phyloP scores from a whole-genome alignment of 2,113 vertebrate genomes.

The Perca flavescens region DNA sequence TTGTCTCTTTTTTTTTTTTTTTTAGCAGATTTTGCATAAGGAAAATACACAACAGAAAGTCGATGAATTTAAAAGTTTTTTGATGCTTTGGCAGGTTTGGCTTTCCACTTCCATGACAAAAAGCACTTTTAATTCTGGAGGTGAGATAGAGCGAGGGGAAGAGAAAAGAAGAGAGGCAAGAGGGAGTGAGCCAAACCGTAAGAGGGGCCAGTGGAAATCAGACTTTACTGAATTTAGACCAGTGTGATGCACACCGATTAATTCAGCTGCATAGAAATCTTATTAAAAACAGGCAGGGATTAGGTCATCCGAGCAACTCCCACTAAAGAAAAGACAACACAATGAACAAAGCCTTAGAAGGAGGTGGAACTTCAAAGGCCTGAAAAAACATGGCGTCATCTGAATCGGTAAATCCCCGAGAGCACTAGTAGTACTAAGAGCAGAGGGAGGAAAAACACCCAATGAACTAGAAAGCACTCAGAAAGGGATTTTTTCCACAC shows the following conservation, averaged over 20 bases:
- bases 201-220: slow-evolving; percentile 44
- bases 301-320: slow-evolving; percentile 33
- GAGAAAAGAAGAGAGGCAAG: neutral
- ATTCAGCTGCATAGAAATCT: slow-evolving; percentile 24
- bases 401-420: slow-evolving; percentile 11
- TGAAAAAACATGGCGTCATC: slow-evolving; percentile 7
- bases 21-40: too few species aligned
- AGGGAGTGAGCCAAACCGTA: slow-evolving; percentile 5
- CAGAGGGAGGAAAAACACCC: neutral
- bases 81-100: slow-evolving; percentile 40
- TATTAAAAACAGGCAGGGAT: slow-evolving; percentile 36
- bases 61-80: slow-evolving; percentile 33
- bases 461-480: neutral
- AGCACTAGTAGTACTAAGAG: neutral
- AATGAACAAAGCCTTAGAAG: slow-evolving; percentile 31
- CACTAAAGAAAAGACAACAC: neutral
- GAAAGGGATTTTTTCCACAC: neutral
- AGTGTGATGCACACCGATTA: slow-evolving; percentile 26
- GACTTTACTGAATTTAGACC: slow-evolving; percentile 51
- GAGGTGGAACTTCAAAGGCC: slow-evolving; percentile 14
- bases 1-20: too few species aligned
- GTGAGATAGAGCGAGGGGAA: slow-evolving; percentile 17
- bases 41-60: neutral
- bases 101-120: slow-evolving; percentile 20
- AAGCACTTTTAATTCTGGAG: slow-evolving; percentile 52